Evolutionary conservation across 1,140 invertebrate genomes (phyloP).

Genomic region (Meloidogyne chitwoodi): DNA sequence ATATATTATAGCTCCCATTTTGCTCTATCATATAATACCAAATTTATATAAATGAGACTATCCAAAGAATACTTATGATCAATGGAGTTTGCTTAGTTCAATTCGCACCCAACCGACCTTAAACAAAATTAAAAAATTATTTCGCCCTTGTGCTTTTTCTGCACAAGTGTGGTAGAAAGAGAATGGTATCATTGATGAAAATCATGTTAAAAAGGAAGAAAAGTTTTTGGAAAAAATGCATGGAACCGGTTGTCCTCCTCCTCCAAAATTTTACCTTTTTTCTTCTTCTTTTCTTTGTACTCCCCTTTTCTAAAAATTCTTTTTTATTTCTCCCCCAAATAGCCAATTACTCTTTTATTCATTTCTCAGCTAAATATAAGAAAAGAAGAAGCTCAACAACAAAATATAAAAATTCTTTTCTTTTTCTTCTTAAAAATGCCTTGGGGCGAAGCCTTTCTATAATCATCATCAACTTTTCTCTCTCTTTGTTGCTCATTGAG

Average conservation of each 20-base stretch:
- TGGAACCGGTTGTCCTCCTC: neutral
- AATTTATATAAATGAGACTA: too few relatives aligned
- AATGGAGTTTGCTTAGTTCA: too few relatives aligned
- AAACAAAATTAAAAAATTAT: neutral
- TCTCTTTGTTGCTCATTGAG: neutral
- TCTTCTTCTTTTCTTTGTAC: neutral
- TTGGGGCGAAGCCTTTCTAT: neutral
- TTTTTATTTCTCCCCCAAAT: neutral
- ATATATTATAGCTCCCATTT: too few relatives aligned
- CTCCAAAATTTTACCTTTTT: neutral
- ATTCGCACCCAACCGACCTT: too few relatives aligned
- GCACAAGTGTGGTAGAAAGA: neutral
- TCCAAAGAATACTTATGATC: too few relatives aligned
- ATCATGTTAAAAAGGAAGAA: neutral
- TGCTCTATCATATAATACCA: too few relatives aligned
- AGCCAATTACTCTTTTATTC: neutral
- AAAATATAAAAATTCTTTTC: neutral
- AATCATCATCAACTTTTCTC: neutral
- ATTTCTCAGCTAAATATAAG: neutral
- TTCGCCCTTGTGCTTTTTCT: neutral
- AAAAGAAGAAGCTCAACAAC: neutral
- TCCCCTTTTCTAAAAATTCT: neutral
- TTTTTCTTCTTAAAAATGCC: neutral
- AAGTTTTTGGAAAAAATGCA: neutral
- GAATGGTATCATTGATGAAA: neutral